These are phyloP conservation scores for Malurus leucopterus DNA, from an alignment of 2,797 vertebrate species.

Conservation along the genomic window DNA sequence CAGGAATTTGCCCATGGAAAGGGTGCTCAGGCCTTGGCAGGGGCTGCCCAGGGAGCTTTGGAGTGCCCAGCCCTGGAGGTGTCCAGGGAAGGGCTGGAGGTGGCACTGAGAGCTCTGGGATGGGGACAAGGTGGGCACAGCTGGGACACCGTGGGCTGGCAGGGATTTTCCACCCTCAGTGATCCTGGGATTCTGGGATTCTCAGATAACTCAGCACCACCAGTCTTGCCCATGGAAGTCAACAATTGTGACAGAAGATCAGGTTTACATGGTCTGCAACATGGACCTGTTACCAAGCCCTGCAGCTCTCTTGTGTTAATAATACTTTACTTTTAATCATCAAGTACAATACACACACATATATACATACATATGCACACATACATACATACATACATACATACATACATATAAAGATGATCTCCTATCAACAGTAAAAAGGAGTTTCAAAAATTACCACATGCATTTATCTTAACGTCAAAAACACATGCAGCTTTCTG, in stretches of 20 bases:
- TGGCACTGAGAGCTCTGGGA: background rate
- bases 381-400: rapidly evolving
- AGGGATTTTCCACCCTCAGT: background rate
- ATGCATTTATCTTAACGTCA: background rate
- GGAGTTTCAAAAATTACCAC: background rate
- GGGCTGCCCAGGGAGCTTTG: background rate
- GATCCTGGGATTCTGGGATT: background rate
- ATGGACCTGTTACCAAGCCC: background rate
- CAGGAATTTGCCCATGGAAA: background rate
- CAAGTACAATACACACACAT: background rate
- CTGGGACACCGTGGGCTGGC: rapidly evolving
- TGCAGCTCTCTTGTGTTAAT: background rate
- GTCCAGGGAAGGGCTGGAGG: background rate
- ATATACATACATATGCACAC: too few species aligned
- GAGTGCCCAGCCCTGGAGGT: background rate
- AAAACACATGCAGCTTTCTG: background rate
- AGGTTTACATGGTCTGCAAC: background rate
- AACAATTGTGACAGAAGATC: background rate
- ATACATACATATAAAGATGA: background rate
- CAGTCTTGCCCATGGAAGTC: background rate
- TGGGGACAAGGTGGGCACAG: background rate
- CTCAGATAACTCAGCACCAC: background rate
- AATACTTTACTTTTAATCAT: background rate
- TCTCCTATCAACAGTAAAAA: background rate
- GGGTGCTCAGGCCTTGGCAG: background rate